A percentile compares a stretch with the other conserved stretches of the same genome.
These are phyloP conservation scores for Chrysomallon squamiferum DNA, from an alignment of 1,140 invertebrate species.

Conservation along the genomic window DNA sequence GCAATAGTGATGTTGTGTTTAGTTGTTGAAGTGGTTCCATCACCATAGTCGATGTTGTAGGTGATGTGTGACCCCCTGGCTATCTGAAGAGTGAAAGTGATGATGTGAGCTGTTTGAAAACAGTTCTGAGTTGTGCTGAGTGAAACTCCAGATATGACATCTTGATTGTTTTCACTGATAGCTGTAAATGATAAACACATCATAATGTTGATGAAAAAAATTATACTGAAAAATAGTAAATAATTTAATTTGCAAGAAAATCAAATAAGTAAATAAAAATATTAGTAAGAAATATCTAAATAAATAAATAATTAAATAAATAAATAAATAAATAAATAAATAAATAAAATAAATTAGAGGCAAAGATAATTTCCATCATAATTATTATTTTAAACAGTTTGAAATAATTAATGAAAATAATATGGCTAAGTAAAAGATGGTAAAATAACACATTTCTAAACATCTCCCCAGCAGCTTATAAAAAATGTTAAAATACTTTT, in stretches of 20 bases:
- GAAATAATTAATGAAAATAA: too few relatives aligned
- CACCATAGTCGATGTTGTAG: conserved; percentile 28
- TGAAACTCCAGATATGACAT: conserved; percentile 17
- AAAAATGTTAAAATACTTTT: too few relatives aligned
- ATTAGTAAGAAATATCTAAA: background rate
- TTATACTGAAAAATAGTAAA: background rate
- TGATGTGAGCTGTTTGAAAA: conserved; percentile 14
- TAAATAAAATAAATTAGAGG: background rate
- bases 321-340: background rate
- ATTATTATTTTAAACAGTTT: too few relatives aligned
- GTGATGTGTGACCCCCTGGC: conserved; percentile 31
- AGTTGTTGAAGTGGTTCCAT: conserved; percentile 10
- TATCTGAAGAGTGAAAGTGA: conserved; percentile 14
- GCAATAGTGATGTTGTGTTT: conserved; percentile 21
- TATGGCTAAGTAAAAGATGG: too few relatives aligned
- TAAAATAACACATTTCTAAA: too few relatives aligned
- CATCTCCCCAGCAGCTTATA: too few relatives aligned
- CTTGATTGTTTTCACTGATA: conserved; percentile 25
- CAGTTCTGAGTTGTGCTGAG: conserved; percentile 6
- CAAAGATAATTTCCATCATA: too few relatives aligned
- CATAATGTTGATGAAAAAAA: conserved; percentile 12
- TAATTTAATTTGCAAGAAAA: background rate
- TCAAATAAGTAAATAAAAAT: background rate
- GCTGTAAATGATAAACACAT: too few relatives aligned
- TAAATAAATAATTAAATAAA: background rate